A percentile compares a stretch with the other conserved stretches of the same genome.
phyloP scores from a whole-genome alignment of 2,797 vertebrate species.

The Pristis pectinata region DNA sequence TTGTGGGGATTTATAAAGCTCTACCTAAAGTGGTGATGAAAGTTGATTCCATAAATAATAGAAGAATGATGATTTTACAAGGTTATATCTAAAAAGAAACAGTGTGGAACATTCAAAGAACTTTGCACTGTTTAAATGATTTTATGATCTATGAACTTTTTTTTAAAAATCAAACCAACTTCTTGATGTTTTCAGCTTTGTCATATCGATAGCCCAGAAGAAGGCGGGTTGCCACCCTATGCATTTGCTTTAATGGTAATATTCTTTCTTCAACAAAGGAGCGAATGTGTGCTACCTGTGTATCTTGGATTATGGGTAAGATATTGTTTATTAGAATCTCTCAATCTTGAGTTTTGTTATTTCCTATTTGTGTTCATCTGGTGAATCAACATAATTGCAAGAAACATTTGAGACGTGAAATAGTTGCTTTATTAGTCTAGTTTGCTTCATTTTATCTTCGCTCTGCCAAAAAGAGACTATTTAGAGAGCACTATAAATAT shows the following conservation, averaged over 20 bases:
- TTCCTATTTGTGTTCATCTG: too few relatives aligned
- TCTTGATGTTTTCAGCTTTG: constrained; percentile 64
- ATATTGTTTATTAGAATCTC: not conserved
- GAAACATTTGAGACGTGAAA: not conserved
- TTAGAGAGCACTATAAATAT: not conserved
- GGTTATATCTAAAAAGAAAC: too few relatives aligned
- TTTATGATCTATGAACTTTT: not conserved
- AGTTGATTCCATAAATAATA: not conserved
- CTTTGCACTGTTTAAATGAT: not conserved
- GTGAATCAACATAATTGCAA: not conserved
- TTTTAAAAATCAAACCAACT: not conserved
- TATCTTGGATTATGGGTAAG: constrained; percentile 81
- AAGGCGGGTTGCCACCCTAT: constrained; percentile 82
- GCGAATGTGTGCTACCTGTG: constrained; percentile 73
- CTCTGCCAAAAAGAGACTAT: not conserved
- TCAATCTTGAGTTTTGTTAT: not conserved
- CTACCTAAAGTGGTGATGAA: not conserved
- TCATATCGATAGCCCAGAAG: constrained; percentile 75
- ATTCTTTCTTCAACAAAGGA: constrained; percentile 88
- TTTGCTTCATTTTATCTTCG: not conserved
- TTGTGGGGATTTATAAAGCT: too few relatives aligned
- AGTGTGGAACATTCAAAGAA: too few relatives aligned
- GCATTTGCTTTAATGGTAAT: constrained; percentile 81
- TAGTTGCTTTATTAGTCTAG: not conserved
- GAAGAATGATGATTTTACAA: too few relatives aligned